These are phyloP conservation scores for Podotricha telesiphe DNA, from an alignment of 2,888 invertebrate genomes.

Conservation along the genomic window DNA sequence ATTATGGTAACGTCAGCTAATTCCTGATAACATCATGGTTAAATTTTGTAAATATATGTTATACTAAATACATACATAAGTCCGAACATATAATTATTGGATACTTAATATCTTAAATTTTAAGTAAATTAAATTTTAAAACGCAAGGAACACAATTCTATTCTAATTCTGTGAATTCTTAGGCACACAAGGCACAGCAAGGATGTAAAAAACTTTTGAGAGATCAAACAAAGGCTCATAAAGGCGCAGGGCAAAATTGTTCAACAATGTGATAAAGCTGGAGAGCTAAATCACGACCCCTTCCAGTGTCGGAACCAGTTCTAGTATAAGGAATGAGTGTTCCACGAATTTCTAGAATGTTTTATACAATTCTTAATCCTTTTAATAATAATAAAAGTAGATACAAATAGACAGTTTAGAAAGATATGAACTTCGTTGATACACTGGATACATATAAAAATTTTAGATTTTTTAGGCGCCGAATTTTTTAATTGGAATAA, in stretches of 20 bases:
- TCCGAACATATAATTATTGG: no score
- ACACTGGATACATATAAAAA: no score
- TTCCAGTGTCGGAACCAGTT: constrained; percentile 62
- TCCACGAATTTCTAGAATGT: constrained; percentile 43
- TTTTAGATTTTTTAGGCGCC: no score
- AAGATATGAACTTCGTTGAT: no score
- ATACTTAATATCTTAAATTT: not conserved
- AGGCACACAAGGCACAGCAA: not conserved
- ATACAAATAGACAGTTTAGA: no score
- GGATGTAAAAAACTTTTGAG: not conserved
- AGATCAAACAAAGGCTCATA: constrained; percentile 45
- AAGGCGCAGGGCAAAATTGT: constrained; percentile 41
- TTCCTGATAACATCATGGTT: constrained; percentile 2
- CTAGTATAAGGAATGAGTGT: constrained; percentile 55
- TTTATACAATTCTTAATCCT: constrained; percentile 60
- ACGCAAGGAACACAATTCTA: not conserved
- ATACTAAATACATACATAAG: no score
- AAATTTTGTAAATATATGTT: not conserved
- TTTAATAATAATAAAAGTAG: no score
- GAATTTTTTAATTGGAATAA: no score
- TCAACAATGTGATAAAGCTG: constrained; percentile 42
- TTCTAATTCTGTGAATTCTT: not conserved
- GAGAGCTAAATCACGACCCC: constrained; percentile 52
- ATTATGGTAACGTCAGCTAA: not conserved
- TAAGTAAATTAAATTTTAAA: not conserved